Conservation (phyloP, 2,888 invertebrate species). For the Drosophila pseudotakahashii region DNA sequence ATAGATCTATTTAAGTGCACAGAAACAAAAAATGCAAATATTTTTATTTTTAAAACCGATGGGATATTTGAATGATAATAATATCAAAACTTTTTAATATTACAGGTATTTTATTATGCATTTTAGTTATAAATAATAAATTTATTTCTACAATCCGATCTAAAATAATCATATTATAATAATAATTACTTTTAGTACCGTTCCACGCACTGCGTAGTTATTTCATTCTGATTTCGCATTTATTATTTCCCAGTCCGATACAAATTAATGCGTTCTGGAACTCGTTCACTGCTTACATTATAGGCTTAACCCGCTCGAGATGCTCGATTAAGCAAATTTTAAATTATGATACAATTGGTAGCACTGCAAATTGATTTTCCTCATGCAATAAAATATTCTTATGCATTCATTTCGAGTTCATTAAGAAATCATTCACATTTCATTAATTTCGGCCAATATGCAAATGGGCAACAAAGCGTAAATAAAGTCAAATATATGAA, state of each 20-base stretch:
- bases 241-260: not conserved
- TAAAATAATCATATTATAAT: too few species aligned
- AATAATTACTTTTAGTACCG: too few species aligned
- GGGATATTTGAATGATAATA: too few species aligned
- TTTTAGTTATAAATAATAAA: too few species aligned
- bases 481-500: slow-evolving; percentile 23
- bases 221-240: not conserved
- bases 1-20: not conserved
- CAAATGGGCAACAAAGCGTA: slow-evolving; percentile 22
- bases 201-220: slow-evolving; percentile 2
- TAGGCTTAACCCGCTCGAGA: slow-evolving; percentile 24
- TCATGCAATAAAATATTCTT: slow-evolving; percentile 36
- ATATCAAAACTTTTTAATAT: too few species aligned
- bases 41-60: too few species aligned
- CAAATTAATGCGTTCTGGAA: slow-evolving; percentile 4
- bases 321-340: slow-evolving; percentile 17
- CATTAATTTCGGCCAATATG: slow-evolving; percentile 46
- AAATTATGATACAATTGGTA: slow-evolving; percentile 40
- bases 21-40: too few species aligned
- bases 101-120: too few species aligned
- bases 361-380: slow-evolving; percentile 43
- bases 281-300: slow-evolving; percentile 19
- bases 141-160: too few species aligned
- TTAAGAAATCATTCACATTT: slow-evolving; percentile 52
- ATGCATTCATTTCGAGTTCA: slow-evolving; percentile 40